Percentiles rank a stretch among this genome's conserved stretches.
Evolutionary conservation across 1,140 invertebrate genomes (phyloP).

Genomic region (Brachionus calyciflorus): DNA sequence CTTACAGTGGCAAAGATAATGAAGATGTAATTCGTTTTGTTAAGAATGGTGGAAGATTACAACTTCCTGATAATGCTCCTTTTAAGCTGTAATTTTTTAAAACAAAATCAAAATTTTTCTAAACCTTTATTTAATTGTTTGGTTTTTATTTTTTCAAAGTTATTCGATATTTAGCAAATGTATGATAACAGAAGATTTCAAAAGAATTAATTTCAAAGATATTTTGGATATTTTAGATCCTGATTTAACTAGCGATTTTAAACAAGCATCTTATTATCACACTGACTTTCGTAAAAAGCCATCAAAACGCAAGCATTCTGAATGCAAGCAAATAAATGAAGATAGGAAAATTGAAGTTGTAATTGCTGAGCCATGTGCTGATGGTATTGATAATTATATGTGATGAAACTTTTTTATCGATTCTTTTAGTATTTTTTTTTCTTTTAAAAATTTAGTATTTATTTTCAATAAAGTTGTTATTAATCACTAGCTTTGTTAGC

Average conservation of each 20-base stretch:
- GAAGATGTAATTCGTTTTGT: conserved; percentile 84
- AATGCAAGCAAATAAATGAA: no score
- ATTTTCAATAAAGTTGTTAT: not conserved
- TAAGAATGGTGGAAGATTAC: conserved; percentile 4
- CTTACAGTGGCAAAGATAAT: conserved; percentile 99
- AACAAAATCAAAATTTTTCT: no score
- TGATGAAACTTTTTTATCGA: not conserved
- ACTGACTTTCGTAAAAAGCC: not conserved
- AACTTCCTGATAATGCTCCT: not conserved
- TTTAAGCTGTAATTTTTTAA: not conserved
- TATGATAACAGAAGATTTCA: conserved; percentile 32
- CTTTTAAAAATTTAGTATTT: not conserved
- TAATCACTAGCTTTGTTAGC: no score
- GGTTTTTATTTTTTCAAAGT: not conserved
- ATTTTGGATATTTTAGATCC: conserved; percentile 31
- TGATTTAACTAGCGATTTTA: conserved; percentile 34
- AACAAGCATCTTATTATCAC: conserved; percentile 5
- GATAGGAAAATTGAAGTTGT: not conserved
- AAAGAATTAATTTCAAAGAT: conserved; percentile 14
- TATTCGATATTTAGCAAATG: not conserved
- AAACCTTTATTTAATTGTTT: not conserved
- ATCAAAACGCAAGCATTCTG: not conserved
- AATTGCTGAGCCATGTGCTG: conserved; percentile 1
- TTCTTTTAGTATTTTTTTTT: no score
- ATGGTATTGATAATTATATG: conserved; percentile 21